Base-by-base conservation (phyloP, 2,797 vertebrate genomes). In the Columba guinea region DNA sequence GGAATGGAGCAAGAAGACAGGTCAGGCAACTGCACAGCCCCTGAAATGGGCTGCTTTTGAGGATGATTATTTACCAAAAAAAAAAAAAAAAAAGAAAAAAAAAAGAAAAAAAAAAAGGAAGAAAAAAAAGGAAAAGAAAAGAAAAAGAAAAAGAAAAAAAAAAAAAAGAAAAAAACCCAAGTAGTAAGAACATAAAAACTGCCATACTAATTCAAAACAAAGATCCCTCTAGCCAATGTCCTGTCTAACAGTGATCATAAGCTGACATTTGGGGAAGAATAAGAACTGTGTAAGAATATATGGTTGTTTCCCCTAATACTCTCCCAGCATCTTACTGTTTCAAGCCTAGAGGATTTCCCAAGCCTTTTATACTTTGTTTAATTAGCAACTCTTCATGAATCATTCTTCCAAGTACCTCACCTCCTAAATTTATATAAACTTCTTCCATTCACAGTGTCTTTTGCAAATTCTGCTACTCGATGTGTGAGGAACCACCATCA, bases 31-130 rank as follows among this genome's bases (percentile, higher is more conserved):
- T 74, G 44, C 0, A 0, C 27, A 88, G 53, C 13, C 5, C 19
- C 48, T 73, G 69, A 89, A 93, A 78, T 27, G 13, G 30, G 28
- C 17, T 91, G 84, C 73, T 92, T 91, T 62, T 73, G 24, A 56
- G 34, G 37, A 68, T 5, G 17, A 69, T 49, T 64, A 39, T 73
- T 70, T 9, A n/a, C 35, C 19, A 35, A 5, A 30, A 13, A 19
- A 30, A 35, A 32, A 52, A 17, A 28, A 37, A 35, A 19, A 26
- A 35, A 28, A 34, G 32, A n/a, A n/a, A n/a, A n/a, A n/a, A n/a
- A n/a, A n/a, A n/a, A n/a, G n/a, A 24, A 49, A 46, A 44, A 4
- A 46, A 64, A 41, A 18, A 27, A 46, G 7, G 24, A 34, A 35
- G 21, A 49, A 46, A 44, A 5, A 46, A 60, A 37, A 18, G 12